Conservation (phyloP, 2,797 vertebrate species). For the Oreonectes daqikongensis region DNA sequence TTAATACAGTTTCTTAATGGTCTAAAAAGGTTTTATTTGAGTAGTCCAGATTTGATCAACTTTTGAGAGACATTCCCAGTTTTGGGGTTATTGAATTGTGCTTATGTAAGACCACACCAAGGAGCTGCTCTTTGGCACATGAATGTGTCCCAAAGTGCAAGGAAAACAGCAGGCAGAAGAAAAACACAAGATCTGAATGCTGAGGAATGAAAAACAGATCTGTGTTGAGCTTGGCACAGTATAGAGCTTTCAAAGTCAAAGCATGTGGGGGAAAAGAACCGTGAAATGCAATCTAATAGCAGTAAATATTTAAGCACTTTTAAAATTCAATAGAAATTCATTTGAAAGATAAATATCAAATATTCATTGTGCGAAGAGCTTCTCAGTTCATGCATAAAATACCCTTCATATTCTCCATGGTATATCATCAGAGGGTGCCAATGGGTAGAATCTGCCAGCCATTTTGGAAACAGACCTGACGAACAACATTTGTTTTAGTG, state of each 20-base stretch:
- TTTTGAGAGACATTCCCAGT: background rate
- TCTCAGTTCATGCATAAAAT: constrained; percentile 75
- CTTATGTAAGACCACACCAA: constrained; percentile 14
- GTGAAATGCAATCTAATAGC: constrained; percentile 40
- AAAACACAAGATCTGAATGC: constrained; percentile 46
- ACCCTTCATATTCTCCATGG: constrained; percentile 65
- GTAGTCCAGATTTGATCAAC: background rate
- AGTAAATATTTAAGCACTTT: constrained; percentile 77
- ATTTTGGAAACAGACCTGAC: constrained; percentile 64
- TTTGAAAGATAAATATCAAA: constrained; percentile 80
- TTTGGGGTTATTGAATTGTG: constrained; percentile 17
- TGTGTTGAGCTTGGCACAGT: constrained; percentile 50
- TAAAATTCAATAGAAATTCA: constrained; percentile 75
- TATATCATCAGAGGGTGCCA: constrained; percentile 60
- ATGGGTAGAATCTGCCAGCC: constrained; percentile 58
- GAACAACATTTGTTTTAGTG: constrained; percentile 74
- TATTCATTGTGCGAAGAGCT: constrained; percentile 73
- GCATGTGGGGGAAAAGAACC: constrained; percentile 27
- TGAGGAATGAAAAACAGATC: constrained; percentile 45
- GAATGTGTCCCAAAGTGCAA: constrained; percentile 24
- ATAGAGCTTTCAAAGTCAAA: constrained; percentile 37
- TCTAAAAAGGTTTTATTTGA: background rate
- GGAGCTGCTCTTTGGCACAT: constrained; percentile 18
- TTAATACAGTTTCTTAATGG: background rate
- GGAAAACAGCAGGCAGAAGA: constrained; percentile 43